Conservation (phyloP, 1,140 invertebrate species). For the Teleogryllus occipitalis region DNA sequence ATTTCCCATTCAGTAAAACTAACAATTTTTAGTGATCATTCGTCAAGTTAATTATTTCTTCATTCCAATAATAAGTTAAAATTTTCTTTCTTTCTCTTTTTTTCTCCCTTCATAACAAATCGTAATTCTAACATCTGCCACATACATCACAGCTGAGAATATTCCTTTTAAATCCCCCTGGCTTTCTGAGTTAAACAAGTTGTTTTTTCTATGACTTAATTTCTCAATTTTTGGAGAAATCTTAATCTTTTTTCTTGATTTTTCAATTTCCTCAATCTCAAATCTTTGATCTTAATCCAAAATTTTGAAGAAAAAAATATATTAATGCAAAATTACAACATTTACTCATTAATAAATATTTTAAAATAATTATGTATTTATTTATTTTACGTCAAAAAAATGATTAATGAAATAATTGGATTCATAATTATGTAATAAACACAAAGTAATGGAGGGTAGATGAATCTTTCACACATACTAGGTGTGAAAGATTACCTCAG, state of each 20-base stretch:
- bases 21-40: no score
- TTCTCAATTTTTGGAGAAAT: not conserved
- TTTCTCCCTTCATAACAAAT: not conserved
- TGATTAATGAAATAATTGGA: no score
- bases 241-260: no score
- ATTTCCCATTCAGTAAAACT: no score
- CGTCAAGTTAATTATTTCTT: no score
- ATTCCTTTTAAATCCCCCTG: not conserved
- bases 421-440: no score
- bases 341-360: not conserved
- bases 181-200: not conserved
- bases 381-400: no score
- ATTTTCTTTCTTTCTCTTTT: not conserved
- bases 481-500: no score
- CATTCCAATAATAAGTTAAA: not conserved
- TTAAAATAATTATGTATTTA: not conserved
- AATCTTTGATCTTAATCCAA: not conserved
- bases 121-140: not conserved
- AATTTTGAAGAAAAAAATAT: not conserved
- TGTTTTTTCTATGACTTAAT: not conserved
- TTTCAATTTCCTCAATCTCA: no score
- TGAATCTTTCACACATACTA: no score
- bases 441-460: no score
- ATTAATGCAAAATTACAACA: not conserved
- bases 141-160: no score